phyloP scores from a whole-genome alignment of 2,888 invertebrate genomes.

The Standfussiana lucernea region DNA sequence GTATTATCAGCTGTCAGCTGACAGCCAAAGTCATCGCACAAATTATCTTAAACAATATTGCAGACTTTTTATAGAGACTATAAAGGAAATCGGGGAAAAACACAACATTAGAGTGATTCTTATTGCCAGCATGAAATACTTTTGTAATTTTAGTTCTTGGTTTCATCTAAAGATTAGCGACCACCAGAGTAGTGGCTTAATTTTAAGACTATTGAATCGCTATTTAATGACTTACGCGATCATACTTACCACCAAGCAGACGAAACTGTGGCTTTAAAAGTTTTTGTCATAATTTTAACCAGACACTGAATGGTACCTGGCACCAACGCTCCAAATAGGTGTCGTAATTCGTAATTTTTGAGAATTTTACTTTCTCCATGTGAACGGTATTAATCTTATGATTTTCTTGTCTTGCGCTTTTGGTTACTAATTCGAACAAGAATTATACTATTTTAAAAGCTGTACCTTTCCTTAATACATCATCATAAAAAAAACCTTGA shows the following conservation, averaged over 20 bases:
- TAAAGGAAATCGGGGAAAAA: neutral
- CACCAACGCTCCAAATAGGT: slow-evolving; percentile 27
- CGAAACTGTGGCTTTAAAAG: neutral
- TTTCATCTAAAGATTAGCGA: neutral
- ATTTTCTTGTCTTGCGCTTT: slow-evolving; percentile 23
- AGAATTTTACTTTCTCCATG: slow-evolving; percentile 28
- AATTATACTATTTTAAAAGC: too few species aligned
- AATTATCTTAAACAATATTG: neutral
- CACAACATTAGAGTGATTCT: neutral
- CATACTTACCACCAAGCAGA: neutral
- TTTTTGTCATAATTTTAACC: neutral
- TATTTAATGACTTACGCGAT: neutral
- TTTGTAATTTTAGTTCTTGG: neutral
- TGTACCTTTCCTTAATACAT: too few species aligned
- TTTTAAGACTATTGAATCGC: neutral
- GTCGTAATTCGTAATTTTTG: slow-evolving; percentile 31
- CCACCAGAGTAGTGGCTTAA: neutral
- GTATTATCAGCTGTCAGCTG: neutral
- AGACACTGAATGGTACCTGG: slow-evolving; percentile 24
- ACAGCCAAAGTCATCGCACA: neutral
- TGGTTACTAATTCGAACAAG: too few species aligned
- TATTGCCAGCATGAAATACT: neutral
- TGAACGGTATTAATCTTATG: slow-evolving; percentile 13
- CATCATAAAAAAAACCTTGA: neutral
- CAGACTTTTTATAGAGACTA: neutral